Evolutionary conservation across 2,888 invertebrate genomes (phyloP), one percentile per base, ranked within the genome.

Genomic region (Lasiommata megera): DNA sequence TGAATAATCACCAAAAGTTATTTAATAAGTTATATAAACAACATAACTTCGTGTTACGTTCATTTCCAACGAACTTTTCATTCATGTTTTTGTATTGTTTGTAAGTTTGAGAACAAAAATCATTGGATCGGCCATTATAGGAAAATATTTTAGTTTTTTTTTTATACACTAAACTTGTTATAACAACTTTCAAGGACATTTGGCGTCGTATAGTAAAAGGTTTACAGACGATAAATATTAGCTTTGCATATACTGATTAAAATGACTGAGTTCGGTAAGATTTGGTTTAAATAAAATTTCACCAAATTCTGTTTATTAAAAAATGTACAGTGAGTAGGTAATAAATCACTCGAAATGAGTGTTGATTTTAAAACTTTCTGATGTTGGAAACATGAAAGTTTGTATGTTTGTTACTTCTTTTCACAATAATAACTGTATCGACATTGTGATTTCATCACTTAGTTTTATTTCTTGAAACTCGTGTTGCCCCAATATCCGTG

Each of bases 51-150:
- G 0, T 17, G n/a, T 52, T 40, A 14, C n/a, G n/a, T 1, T 12
- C 9, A 17, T 14, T 28, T 9, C 17, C 43, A 8, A 12, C 14
- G 16, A 0, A 18, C 8, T 29, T 43, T 34, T 55, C 12, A n/a
- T 14, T 55, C 16, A 59, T 50, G 14, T 52, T 57, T 56, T n/a
- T n/a, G 46, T n/a, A 68, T 67, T 12, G 68, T 67, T 73, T 79
- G 75, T 9, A 48, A 38, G 38, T n/a, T 28, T 5, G 72, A 68
- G 85, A 86, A 87, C 84, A 87, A 69, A 77, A 84, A 82, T 63
- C 72, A 72, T 70, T 80, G 63, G 88, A 88, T 73, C 72, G 79
- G 84, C 77, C 78, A 74, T 80, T 74, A 67, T 67, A 23, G 29
- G 9, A 46, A 46, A 54, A 54, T 61, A 57, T 55, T 47, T 46